Conservation (phyloP, 2,113 vertebrate genomes). For the Sclerurus mexicanus region DNA sequence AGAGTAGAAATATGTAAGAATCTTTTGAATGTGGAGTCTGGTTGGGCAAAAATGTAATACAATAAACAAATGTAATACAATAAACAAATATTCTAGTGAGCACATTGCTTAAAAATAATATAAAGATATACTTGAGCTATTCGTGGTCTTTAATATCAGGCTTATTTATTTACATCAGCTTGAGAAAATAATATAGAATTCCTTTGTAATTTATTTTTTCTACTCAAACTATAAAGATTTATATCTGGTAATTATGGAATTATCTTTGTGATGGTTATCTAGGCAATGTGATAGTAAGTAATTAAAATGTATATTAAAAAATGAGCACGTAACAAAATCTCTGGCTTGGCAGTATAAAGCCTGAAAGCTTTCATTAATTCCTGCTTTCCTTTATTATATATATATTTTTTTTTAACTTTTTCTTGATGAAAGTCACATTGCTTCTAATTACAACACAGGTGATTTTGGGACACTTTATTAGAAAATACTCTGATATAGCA, state of each 20-base stretch:
- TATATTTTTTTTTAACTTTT: not conserved
- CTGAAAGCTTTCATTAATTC: constrained; percentile 26
- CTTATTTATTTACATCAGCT: not conserved
- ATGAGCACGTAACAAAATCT: not conserved
- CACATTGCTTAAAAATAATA: not conserved
- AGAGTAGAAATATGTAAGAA: not conserved
- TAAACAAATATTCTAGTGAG: not conserved
- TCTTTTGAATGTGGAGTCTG: not conserved
- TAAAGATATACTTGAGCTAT: not conserved
- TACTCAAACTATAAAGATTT: not conserved
- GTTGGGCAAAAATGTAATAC: not conserved
- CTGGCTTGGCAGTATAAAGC: not conserved
- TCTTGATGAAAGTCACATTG: not conserved
- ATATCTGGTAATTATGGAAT: constrained; percentile 35
- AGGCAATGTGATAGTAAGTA: constrained; percentile 33
- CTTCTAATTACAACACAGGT: constrained; percentile 6
- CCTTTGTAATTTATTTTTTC: not conserved
- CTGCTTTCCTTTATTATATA: not conserved
- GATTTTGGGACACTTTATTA: not conserved
- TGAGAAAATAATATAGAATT: constrained; percentile 2
- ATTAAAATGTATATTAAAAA: constrained; percentile 48
- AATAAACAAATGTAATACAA: not conserved
- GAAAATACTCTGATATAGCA: not conserved
- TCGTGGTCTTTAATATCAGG: not conserved
- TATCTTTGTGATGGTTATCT: constrained; percentile 42